These are phyloP conservation scores for Mythimna pallens DNA, from an alignment of 2,888 invertebrate species.

Conservation along the genomic window DNA sequence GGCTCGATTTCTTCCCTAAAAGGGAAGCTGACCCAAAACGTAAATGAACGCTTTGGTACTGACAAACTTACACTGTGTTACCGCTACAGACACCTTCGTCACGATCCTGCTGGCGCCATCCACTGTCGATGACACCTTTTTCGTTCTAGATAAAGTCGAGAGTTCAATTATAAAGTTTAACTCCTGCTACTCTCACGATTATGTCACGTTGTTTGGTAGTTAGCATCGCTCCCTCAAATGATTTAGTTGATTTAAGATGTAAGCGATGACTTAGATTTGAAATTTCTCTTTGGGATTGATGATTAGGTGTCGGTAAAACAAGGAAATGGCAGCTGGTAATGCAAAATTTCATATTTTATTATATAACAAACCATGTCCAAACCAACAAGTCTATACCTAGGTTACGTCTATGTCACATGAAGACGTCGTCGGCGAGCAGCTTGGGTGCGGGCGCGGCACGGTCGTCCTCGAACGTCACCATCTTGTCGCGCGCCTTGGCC, in stretches of 20 bases:
- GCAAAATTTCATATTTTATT: constrained; percentile 75
- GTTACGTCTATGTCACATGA: constrained; percentile 92
- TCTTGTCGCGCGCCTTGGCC: constrained; percentile 88
- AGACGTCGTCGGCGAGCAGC: constrained; percentile 92
- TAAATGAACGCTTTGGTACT: neutral
- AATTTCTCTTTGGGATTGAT: neutral
- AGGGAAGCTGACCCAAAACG: too few relatives aligned
- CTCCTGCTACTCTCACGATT: constrained; percentile 59
- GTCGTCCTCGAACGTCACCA: constrained; percentile 59
- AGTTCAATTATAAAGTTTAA: constrained; percentile 64
- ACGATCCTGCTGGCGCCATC: neutral
- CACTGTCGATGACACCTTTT: neutral
- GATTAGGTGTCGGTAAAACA: constrained; percentile 11
- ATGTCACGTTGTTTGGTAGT: constrained; percentile 7
- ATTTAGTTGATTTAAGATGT: neutral
- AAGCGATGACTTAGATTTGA: neutral
- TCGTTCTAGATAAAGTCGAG: neutral
- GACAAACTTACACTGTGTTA: too few relatives aligned
- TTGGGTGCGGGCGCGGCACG: constrained; percentile 66
- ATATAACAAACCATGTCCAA: constrained; percentile 80
- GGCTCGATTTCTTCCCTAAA: too few relatives aligned
- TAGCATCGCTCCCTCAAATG: neutral
- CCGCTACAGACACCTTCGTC: neutral
- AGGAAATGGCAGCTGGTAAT: constrained; percentile 56
- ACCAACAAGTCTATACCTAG: constrained; percentile 73